Base-by-base conservation (phyloP, 2,797 vertebrate genomes). In the Eospalax fontanierii region DNA sequence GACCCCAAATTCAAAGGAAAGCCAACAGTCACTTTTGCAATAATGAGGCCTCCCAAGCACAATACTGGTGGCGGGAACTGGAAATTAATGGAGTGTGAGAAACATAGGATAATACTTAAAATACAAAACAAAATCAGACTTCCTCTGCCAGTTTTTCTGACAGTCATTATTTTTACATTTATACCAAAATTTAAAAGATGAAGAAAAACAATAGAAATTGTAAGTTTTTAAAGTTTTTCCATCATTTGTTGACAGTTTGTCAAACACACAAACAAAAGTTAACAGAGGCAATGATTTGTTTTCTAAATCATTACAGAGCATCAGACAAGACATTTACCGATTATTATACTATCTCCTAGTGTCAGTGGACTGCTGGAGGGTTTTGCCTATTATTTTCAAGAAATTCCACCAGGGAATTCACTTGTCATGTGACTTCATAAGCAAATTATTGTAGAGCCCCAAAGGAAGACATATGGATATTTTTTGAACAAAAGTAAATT, bases 21-120 rank as follows among this genome's bases (percentile, higher is more conserved):
- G 30, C 80, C 61, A 95, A 93, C 94, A 89, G 91, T 94, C 92
- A 81, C 87, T 97, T 95, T 80, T 94, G 73, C 75, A 93, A 66
- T 86, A 97, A 98, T 95, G 96, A 98, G 96, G 91, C 38, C 75
- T 97, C 93, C 95, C 89, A 95, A 87, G 93, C 78, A 79, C 93
- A 85, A 80, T 76, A 68, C 21, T 87, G 9, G 70, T 90, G 93
- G 95, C 84, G 96, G 90, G 89, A 93, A 96, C n/a, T 75, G 46
- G 38, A 97, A 93, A 87, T 57, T 90, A 95, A 94, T 94, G 50
- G 59, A 74, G 24, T 92, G 81, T 81, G 87, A 84, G 40, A 97
- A 97, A 94, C 92, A 76, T 96, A 95, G 88, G 68, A 61, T 89
- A 80, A 65, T 28, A 82, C 90, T 92, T 91, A 94, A 96, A 96